Evolutionary conservation across 1,140 invertebrate genomes (phyloP), one percentile per base, ranked within the genome.

Genomic region (Phymastichus coffea): DNA sequence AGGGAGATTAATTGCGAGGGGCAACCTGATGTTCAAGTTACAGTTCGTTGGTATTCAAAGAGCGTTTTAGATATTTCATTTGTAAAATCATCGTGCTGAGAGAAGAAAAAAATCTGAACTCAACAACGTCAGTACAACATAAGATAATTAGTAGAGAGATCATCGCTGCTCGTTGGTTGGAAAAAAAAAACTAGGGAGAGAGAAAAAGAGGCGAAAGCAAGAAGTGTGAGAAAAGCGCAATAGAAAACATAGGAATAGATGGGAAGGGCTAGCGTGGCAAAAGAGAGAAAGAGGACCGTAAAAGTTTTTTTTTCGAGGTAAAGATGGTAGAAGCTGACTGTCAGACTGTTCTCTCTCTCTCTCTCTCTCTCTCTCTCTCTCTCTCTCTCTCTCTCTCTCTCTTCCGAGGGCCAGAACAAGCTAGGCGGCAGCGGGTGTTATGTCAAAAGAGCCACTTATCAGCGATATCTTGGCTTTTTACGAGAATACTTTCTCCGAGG

Each of bases 391-490:
- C n/a, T n/a, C n/a, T n/a, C n/a, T n/a, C 40, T 44, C 37, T 55
- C 37, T 46, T 15, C 9, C 14, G 22, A 46, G 33, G 25, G 28
- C n/a, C n/a, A n/a, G n/a, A n/a, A n/a, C n/a, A n/a, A n/a, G n/a
- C n/a, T n/a, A n/a, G 37, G 19, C 47, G 14, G 25, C 25, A 25
- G n/a, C 60, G 44, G 43, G 60, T 47, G 57, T 44, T 58, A 58
- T 35, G 56, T 51, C 23, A 54, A 46, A 44, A 54, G 47, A 43
- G 57, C 58, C 60, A 68, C 64, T 68, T 64, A 68, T 68, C 57
- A 66, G 62, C 59, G 56, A 66, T 68, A 64, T 61, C 62, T 62
- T 44, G 40, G 51, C 33, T 60, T 65, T 68, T 66, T 66, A 64
- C 63, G 63, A 63, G 63, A 33, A 56, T 60, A 62, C 63, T 66